These are phyloP conservation scores for Sebastes cheni DNA, from an alignment of 2,797 vertebrate genomes.

Conservation along the genomic window DNA sequence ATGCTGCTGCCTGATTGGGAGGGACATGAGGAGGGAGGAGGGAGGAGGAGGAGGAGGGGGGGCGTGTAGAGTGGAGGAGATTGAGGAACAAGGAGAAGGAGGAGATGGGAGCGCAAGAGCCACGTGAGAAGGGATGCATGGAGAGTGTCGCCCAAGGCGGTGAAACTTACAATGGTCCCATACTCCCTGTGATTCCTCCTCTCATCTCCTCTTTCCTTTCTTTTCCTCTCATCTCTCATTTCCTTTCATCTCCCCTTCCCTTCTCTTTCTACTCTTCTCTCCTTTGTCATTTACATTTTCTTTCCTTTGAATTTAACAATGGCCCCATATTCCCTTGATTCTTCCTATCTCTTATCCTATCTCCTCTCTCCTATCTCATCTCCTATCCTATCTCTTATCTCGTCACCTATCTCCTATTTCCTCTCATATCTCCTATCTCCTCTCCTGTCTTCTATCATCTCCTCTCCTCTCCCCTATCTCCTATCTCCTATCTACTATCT, in stretches of 20 bases:
- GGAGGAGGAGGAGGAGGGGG: background rate
- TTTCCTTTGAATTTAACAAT: background rate
- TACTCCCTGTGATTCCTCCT: background rate
- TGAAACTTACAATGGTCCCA: slow-evolving; percentile 18
- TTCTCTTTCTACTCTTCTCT: background rate
- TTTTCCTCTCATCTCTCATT: no score
- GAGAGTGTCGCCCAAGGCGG: background rate
- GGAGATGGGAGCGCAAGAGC: background rate
- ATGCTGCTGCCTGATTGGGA: background rate
- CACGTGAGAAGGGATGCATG: slow-evolving; percentile 18
- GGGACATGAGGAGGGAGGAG: background rate
- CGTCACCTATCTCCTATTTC: no score
- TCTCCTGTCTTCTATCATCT: no score
- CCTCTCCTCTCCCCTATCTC: no score
- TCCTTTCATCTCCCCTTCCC: background rate
- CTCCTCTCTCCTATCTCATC: no score
- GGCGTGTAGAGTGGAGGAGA: background rate
- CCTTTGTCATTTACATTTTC: background rate
- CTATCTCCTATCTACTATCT: no score
- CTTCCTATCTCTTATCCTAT: no score
- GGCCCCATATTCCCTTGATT: background rate
- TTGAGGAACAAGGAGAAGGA: slow-evolving; percentile 12
- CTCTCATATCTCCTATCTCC: background rate
- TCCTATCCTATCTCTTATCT: no score
- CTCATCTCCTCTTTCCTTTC: no score